Base-by-base conservation (phyloP, 2,888 invertebrate genomes). In the Darwinula stevensoni region DNA sequence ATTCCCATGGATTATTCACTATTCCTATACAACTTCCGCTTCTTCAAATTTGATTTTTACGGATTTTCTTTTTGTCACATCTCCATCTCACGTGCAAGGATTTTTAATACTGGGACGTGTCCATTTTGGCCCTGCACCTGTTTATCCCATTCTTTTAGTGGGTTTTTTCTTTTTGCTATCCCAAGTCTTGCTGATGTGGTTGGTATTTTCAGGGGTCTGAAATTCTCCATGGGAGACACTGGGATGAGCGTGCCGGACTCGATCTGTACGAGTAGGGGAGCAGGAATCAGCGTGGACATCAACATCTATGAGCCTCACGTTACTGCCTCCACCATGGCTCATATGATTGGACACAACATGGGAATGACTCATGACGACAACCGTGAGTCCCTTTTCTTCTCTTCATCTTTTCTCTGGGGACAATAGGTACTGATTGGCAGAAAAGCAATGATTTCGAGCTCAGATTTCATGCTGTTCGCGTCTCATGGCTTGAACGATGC, bases 291-390 rank as follows among this genome's bases (percentile, higher is more conserved):
- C 44, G 82, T 84, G 46, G 84, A 84, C 52, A 68, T 80, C 37
- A 84, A 82, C 53, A 70, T 76, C 4, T 51, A 84, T 47, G 84
- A 91, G 50, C 82, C 82, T 1, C 84, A 88, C 51, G 65, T 86
- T 36, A 61, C 82, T 17, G 91, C 86, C n/a, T 80, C 82, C 29
- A 78, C 86, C 30, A 71, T 91, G 70, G 80, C 88, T 22, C 94
- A 97, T 49, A 86, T 88, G 78, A 78, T 91, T 43, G 91, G 88
- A 12, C 94, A 97, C 51, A 84, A 86, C 49, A 72, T 94, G 44
- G 91, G 94, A 52, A 70, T 86, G 67, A 73, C 72, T 4, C 94
- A 97, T 53, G 94, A 94, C 51, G 78, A 84, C 46, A 74, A 72
- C 29, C 63, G 73, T 57, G 62, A 59, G 62, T 36, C n/a, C n/a